phyloP scores from a whole-genome alignment of 1,140 invertebrate genomes.

The Habropoda laboriosa region DNA sequence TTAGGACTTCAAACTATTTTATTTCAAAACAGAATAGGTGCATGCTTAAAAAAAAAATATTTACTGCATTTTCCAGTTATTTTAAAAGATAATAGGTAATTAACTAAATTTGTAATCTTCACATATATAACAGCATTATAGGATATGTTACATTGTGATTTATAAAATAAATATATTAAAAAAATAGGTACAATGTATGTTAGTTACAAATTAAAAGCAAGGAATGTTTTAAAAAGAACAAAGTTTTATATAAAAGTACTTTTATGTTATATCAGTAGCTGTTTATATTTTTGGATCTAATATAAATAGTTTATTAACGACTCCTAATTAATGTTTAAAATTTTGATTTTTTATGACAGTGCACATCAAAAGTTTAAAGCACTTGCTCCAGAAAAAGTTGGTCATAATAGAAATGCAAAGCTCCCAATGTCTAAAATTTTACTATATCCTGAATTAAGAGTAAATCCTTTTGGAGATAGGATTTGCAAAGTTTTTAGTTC shows the following conservation, averaged over 20 bases:
- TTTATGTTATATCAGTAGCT: conserved; percentile 25
- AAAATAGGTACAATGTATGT: no score
- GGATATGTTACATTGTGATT: no score
- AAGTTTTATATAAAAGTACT: background rate
- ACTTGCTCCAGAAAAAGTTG: conserved; percentile 91
- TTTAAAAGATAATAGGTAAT: no score
- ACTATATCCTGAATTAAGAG: conserved; percentile 89
- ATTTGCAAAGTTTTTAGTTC: conserved; percentile 97
- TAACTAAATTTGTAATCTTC: no score
- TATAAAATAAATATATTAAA: no score
- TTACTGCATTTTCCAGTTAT: no score
- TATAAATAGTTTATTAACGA: conserved; percentile 24
- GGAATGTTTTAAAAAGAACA: no score
- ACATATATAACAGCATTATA: no score
- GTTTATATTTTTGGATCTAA: conserved; percentile 35
- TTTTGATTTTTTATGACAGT: conserved; percentile 79
- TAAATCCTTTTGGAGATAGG: conserved; percentile 94
- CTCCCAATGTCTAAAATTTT: conserved; percentile 91
- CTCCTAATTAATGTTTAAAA: background rate
- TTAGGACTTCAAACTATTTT: no score
- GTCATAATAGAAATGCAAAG: conserved; percentile 92
- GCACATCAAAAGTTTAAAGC: conserved; percentile 94
- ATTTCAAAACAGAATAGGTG: no score
- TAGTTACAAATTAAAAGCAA: no score
- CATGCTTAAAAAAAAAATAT: no score